A percentile compares a stretch with the other conserved stretches of the same genome.
Evolutionary conservation across 2,888 invertebrate species (phyloP).

Genomic region (Tipula confusa): DNA sequence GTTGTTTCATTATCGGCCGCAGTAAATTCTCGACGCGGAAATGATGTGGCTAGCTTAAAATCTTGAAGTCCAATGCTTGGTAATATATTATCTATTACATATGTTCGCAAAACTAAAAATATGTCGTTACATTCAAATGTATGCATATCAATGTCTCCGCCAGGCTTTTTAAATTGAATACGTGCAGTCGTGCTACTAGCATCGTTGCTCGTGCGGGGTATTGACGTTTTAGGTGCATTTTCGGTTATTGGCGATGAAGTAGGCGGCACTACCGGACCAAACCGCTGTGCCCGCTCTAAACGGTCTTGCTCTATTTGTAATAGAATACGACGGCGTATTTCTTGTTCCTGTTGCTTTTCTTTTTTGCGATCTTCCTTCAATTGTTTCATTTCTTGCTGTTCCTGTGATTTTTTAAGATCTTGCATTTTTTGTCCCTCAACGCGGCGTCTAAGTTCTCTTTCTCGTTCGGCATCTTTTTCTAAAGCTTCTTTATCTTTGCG

Average conservation of each 20-base stretch:
- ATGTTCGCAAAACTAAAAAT: conserved; percentile 54
- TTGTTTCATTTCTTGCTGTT: conserved; percentile 70
- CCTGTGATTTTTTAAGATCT: conserved; percentile 59
- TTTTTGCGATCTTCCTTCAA: conserved; percentile 66
- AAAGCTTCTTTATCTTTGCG: conserved; percentile 60
- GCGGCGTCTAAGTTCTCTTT: conserved; percentile 67
- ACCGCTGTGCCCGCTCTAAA: conserved; percentile 59
- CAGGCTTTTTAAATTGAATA: conserved; percentile 82
- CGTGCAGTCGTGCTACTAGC: conserved; percentile 54
- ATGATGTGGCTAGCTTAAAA: conserved; percentile 76
- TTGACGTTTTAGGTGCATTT: conserved; percentile 40
- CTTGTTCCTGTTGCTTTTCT: conserved; percentile 70
- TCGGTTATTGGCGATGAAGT: conserved; percentile 37
- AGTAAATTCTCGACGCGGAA: conserved; percentile 82
- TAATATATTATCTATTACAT: conserved; percentile 44
- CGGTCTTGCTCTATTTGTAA: conserved; percentile 84
- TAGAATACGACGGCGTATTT: conserved; percentile 70
- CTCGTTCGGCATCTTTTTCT: conserved; percentile 54
- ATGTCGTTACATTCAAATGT: conserved; percentile 66
- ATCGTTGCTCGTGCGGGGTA: conserved; percentile 44
- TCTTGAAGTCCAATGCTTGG: conserved; percentile 49
- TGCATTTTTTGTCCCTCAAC: conserved; percentile 50
- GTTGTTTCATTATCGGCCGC: conserved; percentile 86
- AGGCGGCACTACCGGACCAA: conserved; percentile 36
- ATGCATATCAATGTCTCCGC: conserved; percentile 69